A percentile compares a stretch with the other conserved stretches of the same genome.
Conservation (phyloP, 2,113 vertebrate genomes). For the Cyphomyrus plagiostoma region DNA sequence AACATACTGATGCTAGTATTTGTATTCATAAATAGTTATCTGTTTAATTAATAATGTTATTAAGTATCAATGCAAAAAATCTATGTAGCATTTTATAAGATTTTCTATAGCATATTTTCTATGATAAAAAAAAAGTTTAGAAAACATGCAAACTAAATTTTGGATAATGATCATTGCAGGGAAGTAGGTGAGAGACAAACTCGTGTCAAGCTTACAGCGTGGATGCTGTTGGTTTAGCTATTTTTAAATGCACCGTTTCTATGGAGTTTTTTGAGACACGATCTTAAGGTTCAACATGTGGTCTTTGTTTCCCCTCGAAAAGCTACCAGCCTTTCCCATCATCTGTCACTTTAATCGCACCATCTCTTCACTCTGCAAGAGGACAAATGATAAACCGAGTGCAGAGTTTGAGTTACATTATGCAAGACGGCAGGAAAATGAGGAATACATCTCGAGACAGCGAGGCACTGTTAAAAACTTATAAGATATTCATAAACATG, state of each 20-base stretch:
- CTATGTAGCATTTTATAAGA: background rate
- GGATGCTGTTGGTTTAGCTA: background rate
- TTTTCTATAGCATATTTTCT: background rate
- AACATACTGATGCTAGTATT: background rate
- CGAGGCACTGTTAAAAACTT: background rate
- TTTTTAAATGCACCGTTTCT: background rate
- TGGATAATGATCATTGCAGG: background rate
- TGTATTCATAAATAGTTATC: background rate
- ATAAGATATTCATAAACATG: background rate
- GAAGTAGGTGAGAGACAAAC: background rate
- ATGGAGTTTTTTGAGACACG: background rate
- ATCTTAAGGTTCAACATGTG: background rate
- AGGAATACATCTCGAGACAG: background rate
- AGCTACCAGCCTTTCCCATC: background rate
- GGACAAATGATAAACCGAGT: background rate
- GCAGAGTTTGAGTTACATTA: background rate
- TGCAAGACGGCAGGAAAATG: background rate
- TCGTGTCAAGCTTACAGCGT: background rate
- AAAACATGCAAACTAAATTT: background rate
- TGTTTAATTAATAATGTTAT: background rate
- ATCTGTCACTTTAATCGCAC: background rate
- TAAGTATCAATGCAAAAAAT: background rate
- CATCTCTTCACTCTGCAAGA: background rate
- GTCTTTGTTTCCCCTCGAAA: background rate
- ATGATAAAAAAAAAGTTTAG: background rate